Percentiles rank a stretch among this genome's conserved stretches.
Evolutionary conservation across 2,888 invertebrate species (phyloP).

Genomic region (Pasiphila rectangulata): DNA sequence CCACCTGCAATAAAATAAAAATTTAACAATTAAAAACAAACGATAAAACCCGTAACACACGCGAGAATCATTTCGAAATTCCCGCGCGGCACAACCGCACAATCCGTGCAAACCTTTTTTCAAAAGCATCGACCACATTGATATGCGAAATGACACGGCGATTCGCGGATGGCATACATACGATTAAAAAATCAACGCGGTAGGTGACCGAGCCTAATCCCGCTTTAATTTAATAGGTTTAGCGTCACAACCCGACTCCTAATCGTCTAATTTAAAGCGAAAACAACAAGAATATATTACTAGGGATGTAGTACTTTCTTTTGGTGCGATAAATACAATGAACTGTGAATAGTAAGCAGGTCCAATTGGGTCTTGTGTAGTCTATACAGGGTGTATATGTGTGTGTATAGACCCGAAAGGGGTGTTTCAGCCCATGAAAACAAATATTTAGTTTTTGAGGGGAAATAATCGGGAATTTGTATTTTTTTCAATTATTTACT

Average conservation of each 20-base stretch:
- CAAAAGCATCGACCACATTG: constrained; percentile 72
- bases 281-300: constrained; percentile 75
- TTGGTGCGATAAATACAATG: constrained; percentile 68
- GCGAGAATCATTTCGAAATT: constrained; percentile 47
- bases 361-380: constrained; percentile 47
- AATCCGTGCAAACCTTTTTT: constrained; percentile 59
- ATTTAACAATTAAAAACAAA: constrained; percentile 19
- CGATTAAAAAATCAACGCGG: constrained; percentile 78
- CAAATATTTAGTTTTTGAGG: no score
- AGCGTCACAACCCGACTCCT: constrained; percentile 68
- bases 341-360: constrained; percentile 67
- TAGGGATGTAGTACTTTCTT: constrained; percentile 77
- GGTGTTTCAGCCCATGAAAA: no score
- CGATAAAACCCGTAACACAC: constrained; percentile 20
- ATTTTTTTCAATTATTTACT: no score
- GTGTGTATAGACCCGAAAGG: no score
- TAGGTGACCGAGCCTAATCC: constrained; percentile 73
- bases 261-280: constrained; percentile 80
- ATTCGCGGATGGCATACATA: constrained; percentile 78
- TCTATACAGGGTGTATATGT: constrained; percentile 35
- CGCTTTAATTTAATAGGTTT: constrained; percentile 78
- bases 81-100: constrained; percentile 46
- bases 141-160: constrained; percentile 74
- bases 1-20: constrained; percentile 12
- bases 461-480: no score